Evolutionary conservation across 2,888 invertebrate species (phyloP), one percentile per base, ranked within the genome.

Genomic region (Synergus gifuensis): DNA sequence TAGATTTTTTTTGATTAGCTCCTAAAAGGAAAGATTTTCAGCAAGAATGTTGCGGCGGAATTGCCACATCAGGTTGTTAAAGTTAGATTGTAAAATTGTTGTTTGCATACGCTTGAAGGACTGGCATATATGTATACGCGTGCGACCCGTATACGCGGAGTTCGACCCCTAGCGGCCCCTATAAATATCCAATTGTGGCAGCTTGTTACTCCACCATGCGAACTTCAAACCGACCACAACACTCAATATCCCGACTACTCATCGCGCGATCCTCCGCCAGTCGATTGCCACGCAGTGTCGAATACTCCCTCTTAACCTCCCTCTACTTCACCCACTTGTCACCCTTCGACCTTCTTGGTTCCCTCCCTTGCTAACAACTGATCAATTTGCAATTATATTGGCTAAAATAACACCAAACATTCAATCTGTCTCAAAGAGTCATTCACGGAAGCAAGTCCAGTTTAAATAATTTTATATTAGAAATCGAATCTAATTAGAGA

Each of bases 161-260:
- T 86, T 88, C 89, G 91, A 91, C 91, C 91, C 89, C 86, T 87
- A 87, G 83, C 86, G 90, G 87, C 89, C 89, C 89, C 88, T 89
- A 91, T 91, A 92, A 91, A 92, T 91, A 90, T 91, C 87, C 87
- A 83, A 85, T 86, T 85, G 87, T 91, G 91, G 89, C 91, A 90
- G 91, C 91, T 91, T 90, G 92, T 92, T 91, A 91, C 90, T 88
- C 89, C 85, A 85, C 87, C 86, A 86, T 86, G 85, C 88, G 82
- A 88, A 88, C 89, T 89, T 89, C 88, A 86, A 89, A 89, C 89
- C 88, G 85, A 90, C 88, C 89, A 87, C 89, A 87, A 89, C 88
- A 87, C 87, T 88, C 89, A 86, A 89, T 89, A 89, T 85, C 83
- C 81, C 82, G 83, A 77, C 83, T 84, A 83, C 86, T 85, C 85